Conservation (phyloP, 2,888 invertebrate genomes). For the Noctua fimbriata region DNA sequence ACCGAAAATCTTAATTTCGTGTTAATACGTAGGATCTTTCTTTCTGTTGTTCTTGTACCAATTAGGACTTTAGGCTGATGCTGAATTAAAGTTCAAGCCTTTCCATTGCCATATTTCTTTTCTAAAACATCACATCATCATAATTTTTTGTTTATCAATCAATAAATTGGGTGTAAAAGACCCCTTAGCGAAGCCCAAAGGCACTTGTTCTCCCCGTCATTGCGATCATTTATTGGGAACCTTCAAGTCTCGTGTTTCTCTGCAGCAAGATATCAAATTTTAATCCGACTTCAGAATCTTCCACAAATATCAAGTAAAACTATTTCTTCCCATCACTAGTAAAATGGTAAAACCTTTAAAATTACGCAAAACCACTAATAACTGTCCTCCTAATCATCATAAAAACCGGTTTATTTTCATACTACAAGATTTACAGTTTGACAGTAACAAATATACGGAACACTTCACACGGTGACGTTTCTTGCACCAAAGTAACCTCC, state of each 20-base stretch:
- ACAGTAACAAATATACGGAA: conserved; percentile 69
- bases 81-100: background rate
- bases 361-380: conserved; percentile 40
- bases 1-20: no score
- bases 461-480: conserved; percentile 26
- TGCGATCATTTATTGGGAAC: no score
- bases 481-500: background rate
- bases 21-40: no score
- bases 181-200: no score
- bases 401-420: conserved; percentile 65
- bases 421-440: conserved; percentile 59
- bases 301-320: background rate
- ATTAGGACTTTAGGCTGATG: no score
- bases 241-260: background rate
- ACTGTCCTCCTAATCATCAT: conserved; percentile 39
- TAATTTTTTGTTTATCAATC: background rate
- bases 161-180: background rate
- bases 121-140: background rate
- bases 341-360: conserved; percentile 21
- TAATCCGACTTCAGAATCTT: background rate
- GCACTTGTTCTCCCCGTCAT: no score
- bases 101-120: background rate
- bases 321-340: conserved; percentile 19
- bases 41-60: no score
- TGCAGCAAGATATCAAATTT: background rate